Evolutionary conservation across 1,140 invertebrate genomes (phyloP), one percentile per base, ranked within the genome.

Genomic region (Watersipora subatra): DNA sequence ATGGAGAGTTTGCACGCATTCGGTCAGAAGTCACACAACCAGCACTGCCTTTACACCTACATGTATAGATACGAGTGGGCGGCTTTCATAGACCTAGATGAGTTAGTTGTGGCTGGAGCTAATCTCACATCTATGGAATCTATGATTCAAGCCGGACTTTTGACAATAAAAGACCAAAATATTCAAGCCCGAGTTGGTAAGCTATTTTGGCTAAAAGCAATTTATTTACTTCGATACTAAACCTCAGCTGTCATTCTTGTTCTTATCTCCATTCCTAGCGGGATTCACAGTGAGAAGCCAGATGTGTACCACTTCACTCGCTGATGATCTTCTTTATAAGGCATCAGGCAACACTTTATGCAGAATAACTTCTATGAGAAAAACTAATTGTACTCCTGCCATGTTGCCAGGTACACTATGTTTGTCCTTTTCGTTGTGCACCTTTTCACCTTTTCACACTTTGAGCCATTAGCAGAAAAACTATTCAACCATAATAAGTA

Each of bases 1-100:
- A 24, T 28, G 22, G 58, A 59, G 22, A 12, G 7, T 24, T 17
- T 59, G 7, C 58, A 59, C 22, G 27, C 22, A 24, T 59, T 12
- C 58, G 58, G 58, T 17, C 58, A 59, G 58, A 59, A 59, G 58
- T 24, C 58, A 22, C 22, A 25, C 22, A 59, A 25, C 27, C 58
- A 59, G 22, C 58, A 59, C 58, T 59, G 58, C 58, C 22, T 59
- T 7, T 25, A 25, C 22, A 59, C 58, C 7, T 59, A 59, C 22
- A 59, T 59, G 58, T 25, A 59, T 22, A 28, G 22, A 17, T 59
- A 25, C 22, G 27, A 59, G 58, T 59, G 27, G 22, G 27, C 27
- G 17, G 58, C 7, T 17, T 59, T 59, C 58, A 59, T 59, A 7
- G 58, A 59, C 58, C 27, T 59, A 12, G 58, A 59, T 59, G 58